These are phyloP conservation scores for Ctena decussata DNA, from an alignment of 2,888 invertebrate genomes.

Conservation along the genomic window DNA sequence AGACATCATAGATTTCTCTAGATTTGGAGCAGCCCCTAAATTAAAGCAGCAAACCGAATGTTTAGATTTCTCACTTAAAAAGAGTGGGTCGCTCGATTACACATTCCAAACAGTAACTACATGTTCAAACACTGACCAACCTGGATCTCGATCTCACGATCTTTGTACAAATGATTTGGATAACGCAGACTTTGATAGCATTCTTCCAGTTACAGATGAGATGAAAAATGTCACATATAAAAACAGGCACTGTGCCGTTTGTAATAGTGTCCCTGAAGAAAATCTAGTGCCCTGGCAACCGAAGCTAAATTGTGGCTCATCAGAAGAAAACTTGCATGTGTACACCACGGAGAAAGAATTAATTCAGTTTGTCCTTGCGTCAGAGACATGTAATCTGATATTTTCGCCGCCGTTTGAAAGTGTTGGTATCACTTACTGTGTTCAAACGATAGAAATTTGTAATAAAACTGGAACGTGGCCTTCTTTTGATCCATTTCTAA, in stretches of 20 bases:
- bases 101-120: background rate
- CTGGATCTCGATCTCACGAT: background rate
- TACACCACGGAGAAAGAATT: background rate
- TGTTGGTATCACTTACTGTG: background rate
- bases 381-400: background rate
- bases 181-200: background rate
- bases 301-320: background rate
- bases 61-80: background rate
- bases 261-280: background rate
- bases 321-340: background rate
- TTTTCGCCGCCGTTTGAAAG: background rate
- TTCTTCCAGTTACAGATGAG: background rate
- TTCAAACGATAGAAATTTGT: background rate
- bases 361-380: background rate
- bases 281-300: background rate
- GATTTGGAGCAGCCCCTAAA: background rate
- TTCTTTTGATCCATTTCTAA: background rate
- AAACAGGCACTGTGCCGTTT: background rate
- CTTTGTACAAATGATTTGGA: background rate
- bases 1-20: background rate
- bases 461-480: background rate
- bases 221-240: background rate
- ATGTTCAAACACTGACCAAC: background rate
- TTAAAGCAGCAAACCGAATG: background rate
- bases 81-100: background rate